Evolutionary conservation across 2,797 vertebrate species (phyloP).

Genomic region (Holocentrus rufus): DNA sequence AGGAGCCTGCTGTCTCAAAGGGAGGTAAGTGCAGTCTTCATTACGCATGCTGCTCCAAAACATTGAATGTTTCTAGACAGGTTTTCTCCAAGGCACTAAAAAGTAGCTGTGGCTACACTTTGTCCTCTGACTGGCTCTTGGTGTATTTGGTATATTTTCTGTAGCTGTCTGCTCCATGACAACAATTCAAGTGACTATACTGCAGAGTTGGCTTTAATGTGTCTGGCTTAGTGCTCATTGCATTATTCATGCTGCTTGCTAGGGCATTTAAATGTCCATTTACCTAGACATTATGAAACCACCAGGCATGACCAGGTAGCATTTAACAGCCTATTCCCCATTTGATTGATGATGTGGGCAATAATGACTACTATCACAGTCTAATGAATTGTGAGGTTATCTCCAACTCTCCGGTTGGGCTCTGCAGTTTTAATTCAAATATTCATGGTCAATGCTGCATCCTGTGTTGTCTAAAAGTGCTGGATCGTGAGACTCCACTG

Average conservation of each 20-base stretch:
- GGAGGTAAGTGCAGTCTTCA: conserved; percentile 67
- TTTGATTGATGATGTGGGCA: conserved; percentile 63
- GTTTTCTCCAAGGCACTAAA: not conserved
- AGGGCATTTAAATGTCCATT: conserved; percentile 47
- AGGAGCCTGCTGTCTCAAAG: conserved; percentile 76
- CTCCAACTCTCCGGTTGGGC: conserved; percentile 34
- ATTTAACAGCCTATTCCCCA: conserved; percentile 39
- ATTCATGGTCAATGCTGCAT: conserved; percentile 38
- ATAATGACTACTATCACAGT: conserved; percentile 60
- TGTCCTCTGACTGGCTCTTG: conserved; percentile 11
- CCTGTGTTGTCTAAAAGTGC: not conserved
- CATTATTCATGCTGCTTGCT: conserved; percentile 64
- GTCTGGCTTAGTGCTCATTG: conserved; percentile 34
- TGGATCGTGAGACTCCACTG: not conserved
- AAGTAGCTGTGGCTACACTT: not conserved
- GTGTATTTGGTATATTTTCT: conserved; percentile 10
- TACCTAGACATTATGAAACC: conserved; percentile 55
- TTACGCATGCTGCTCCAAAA: not conserved
- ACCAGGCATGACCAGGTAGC: conserved; percentile 55
- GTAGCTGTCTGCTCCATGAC: not conserved
- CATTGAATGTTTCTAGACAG: not conserved
- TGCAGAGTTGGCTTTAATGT: conserved; percentile 30
- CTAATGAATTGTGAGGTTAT: conserved; percentile 59
- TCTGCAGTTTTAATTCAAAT: conserved; percentile 39
- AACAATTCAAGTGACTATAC: conserved; percentile 10